phyloP scores from a whole-genome alignment of 1,140 invertebrate species.

The Aphelenchoides besseyi region DNA sequence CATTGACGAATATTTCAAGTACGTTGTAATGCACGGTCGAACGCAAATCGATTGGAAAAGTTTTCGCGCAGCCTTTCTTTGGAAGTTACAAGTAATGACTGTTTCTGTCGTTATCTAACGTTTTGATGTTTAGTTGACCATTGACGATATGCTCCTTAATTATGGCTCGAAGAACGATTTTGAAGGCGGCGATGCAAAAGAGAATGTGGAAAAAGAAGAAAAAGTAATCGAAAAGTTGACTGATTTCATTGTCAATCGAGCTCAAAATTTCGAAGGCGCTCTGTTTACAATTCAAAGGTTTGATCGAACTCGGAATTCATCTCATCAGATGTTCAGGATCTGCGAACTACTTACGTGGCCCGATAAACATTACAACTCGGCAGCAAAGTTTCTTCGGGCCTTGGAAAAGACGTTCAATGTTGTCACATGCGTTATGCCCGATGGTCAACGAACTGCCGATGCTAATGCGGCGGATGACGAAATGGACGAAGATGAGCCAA shows the following conservation, averaged over 20 bases:
- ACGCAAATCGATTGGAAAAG: conserved; percentile 26
- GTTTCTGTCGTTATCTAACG: background rate
- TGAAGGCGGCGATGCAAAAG: conserved; percentile 13
- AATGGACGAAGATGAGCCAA: conserved; percentile 40
- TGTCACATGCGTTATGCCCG: conserved; percentile 32
- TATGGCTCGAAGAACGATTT: conserved; percentile 20
- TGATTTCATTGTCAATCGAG: conserved; percentile 32
- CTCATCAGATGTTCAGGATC: conserved; percentile 34
- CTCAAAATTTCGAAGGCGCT: conserved; percentile 36
- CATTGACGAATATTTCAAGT: conserved; percentile 28
- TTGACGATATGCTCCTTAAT: conserved; percentile 45
- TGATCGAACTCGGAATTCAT: conserved; percentile 13
- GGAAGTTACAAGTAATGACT: conserved; percentile 41
- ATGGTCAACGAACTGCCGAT: conserved; percentile 25
- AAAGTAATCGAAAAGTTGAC: background rate
- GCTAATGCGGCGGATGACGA: conserved; percentile 26
- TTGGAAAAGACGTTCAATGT: conserved; percentile 48
- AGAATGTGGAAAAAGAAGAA: conserved; percentile 16
- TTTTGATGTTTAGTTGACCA: conserved; percentile 31
- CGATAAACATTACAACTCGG: conserved; percentile 35
- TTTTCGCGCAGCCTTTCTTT: conserved; percentile 37
- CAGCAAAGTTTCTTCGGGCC: conserved; percentile 45
- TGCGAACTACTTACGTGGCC: conserved; percentile 39
- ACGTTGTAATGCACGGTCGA: conserved; percentile 1
- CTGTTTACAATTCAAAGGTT: conserved; percentile 50